phyloP scores from a whole-genome alignment of 2,797 vertebrate species.

The Brotula barbata region DNA sequence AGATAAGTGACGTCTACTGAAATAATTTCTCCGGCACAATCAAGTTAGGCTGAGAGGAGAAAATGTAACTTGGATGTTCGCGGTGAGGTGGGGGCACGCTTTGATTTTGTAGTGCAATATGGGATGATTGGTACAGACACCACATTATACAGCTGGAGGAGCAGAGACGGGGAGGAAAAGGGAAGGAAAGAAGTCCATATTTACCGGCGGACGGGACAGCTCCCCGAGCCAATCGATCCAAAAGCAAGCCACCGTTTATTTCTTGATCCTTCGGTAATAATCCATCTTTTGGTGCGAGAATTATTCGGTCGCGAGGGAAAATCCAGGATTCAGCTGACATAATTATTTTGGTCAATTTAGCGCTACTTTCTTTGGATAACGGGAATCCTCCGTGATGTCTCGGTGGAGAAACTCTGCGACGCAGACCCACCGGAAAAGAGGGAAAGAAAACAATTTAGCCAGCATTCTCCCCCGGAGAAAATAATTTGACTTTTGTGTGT shows the following conservation, averaged over 20 bases:
- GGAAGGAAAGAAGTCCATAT: conserved; percentile 10
- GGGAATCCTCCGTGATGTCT: conserved; percentile 5
- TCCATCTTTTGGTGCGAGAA: conserved; percentile 38
- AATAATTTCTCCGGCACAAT: conserved; percentile 70
- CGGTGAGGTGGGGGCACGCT: conserved; percentile 41
- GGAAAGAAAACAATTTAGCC: conserved; percentile 18
- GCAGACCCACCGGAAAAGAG: background rate
- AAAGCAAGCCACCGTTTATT: conserved; percentile 18
- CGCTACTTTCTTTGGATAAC: background rate
- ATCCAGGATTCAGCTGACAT: conserved; percentile 33
- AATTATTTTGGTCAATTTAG: conserved; percentile 11
- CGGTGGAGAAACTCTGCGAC: conserved; percentile 1
- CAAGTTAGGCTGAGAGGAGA: conserved; percentile 75
- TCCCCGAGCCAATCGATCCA: too few relatives aligned
- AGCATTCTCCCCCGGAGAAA: conserved; percentile 12
- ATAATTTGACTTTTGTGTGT: conserved; percentile 38
- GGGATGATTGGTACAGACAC: too few relatives aligned
- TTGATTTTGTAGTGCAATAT: conserved; percentile 12
- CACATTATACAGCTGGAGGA: too few relatives aligned
- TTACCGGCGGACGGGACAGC: conserved; percentile 44
- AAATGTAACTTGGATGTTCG: conserved; percentile 50
- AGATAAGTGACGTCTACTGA: conserved; percentile 79
- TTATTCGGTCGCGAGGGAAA: conserved; percentile 21
- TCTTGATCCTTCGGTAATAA: conserved; percentile 13
- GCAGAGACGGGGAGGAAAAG: too few relatives aligned